Evolutionary conservation across 2,888 invertebrate species (phyloP).

Genomic region (Empis stercorea): DNA sequence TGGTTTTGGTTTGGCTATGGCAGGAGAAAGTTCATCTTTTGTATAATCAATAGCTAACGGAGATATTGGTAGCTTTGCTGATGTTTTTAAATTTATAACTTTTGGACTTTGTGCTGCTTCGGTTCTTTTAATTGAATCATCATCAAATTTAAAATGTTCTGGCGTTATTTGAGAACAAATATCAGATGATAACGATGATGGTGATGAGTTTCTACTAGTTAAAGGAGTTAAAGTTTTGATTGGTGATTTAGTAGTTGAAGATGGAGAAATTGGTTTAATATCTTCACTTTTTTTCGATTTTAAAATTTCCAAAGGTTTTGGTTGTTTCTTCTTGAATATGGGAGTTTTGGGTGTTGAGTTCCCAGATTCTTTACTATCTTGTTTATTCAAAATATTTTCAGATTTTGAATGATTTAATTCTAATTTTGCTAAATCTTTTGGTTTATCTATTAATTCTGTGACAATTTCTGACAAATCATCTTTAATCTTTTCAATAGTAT

Average conservation of each 20-base stretch:
- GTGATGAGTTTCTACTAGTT: background rate
- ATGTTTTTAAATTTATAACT: background rate
- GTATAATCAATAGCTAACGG: background rate
- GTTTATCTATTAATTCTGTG: constrained; percentile 16
- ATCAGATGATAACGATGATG: too few relatives aligned
- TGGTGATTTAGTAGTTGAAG: too few relatives aligned
- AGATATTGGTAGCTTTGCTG: background rate
- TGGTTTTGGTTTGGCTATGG: constrained; percentile 5
- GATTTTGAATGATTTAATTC: background rate
- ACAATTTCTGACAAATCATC: constrained; percentile 10
- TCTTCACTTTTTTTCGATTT: too few relatives aligned
- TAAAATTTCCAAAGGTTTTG: too few relatives aligned
- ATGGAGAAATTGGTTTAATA: too few relatives aligned
- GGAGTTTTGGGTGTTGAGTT: too few relatives aligned
- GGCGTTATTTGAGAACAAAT: background rate
- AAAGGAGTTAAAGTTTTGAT: too few relatives aligned
- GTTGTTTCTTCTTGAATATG: too few relatives aligned
- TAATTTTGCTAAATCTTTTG: constrained; percentile 7
- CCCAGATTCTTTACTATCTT: too few relatives aligned
- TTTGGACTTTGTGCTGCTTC: background rate
- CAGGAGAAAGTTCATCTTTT: background rate
- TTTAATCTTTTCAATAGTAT: constrained; percentile 7
- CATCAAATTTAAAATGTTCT: constrained; percentile 1
- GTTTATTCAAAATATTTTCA: too few relatives aligned
- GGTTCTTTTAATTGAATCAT: background rate